Percentiles rank a stretch among this genome's conserved stretches.
phyloP scores from a whole-genome alignment of 2,113 vertebrate species.

The Hypanus sabinus region DNA sequence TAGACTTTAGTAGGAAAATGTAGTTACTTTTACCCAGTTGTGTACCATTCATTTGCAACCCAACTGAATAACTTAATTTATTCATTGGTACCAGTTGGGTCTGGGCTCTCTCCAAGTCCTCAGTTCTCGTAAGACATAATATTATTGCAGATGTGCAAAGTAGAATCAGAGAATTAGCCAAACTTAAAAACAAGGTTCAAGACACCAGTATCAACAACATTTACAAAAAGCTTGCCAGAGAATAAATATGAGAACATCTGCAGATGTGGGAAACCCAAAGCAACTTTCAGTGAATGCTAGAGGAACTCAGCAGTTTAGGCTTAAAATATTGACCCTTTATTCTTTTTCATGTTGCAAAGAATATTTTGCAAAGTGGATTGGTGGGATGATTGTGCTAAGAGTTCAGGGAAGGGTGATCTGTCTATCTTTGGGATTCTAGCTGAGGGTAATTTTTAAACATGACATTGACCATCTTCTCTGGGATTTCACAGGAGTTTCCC shows the following conservation, averaged over 20 bases:
- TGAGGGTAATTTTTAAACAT: neutral
- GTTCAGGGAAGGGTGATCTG: neutral
- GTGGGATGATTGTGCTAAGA: too few relatives aligned
- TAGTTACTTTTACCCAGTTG: neutral
- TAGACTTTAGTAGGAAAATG: neutral
- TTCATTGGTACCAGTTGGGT: neutral
- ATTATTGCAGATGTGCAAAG: neutral
- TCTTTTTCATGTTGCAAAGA: too few relatives aligned
- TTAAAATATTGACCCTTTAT: too few relatives aligned
- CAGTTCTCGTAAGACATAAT: neutral
- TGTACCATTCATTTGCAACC: neutral
- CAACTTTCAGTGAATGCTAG: too few relatives aligned
- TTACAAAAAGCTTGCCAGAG: neutral
- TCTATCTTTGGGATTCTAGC: neutral
- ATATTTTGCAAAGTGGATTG: too few relatives aligned
- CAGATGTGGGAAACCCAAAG: too few relatives aligned
- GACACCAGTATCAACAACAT: neutral
- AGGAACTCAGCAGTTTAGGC: too few relatives aligned
- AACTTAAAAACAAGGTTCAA: neutral
- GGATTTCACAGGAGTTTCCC: neutral
- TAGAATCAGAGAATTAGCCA: neutral
- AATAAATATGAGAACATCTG: too few relatives aligned
- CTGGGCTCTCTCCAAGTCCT: neutral
- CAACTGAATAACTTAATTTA: neutral
- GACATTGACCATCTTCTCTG: neutral